Conservation (phyloP, 2,113 vertebrate genomes). For the Phrynocephalus versicolor region DNA sequence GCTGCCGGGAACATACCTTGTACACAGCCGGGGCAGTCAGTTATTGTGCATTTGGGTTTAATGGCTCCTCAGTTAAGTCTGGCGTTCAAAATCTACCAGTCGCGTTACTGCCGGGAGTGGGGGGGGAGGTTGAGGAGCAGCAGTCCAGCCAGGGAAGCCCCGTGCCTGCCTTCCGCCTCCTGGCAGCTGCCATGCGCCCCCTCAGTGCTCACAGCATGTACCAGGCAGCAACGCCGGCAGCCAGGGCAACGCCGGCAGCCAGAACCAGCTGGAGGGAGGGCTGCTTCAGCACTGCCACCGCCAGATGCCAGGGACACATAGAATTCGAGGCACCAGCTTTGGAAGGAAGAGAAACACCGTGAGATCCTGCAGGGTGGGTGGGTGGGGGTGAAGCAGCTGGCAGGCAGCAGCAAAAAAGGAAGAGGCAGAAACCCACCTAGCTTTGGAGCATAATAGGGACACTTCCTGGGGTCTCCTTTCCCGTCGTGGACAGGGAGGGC, state of each 20-base stretch:
- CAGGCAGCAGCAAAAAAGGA: fast-evolving
- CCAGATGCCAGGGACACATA: conserved; percentile 72
- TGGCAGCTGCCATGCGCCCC: fast-evolving
- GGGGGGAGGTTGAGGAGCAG: neutral
- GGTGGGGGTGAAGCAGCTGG: neutral
- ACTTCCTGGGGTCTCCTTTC: conserved; percentile 88
- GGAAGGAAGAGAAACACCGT: neutral
- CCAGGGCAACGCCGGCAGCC: conserved; percentile 80
- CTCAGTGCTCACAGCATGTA: conserved; percentile 84
- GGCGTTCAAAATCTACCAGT: conserved; percentile 46
- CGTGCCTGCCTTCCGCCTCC: neutral
- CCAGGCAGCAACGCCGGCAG: conserved; percentile 86
- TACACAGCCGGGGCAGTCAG: neutral
- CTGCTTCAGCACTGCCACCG: conserved; percentile 75
- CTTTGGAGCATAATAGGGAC: conserved; percentile 87
- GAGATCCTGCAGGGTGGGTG: too few species aligned
- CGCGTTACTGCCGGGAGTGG: neutral
- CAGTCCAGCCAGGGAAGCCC: neutral
- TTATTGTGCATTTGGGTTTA: conserved; percentile 48
- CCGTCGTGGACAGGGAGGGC: conserved; percentile 79
- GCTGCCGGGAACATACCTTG: neutral
- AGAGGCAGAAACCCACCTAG: conserved; percentile 67
- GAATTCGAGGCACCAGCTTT: conserved; percentile 74
- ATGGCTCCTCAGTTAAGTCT: conserved; percentile 54
- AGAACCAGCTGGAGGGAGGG: conserved; percentile 85